Base-by-base conservation (phyloP, 2,113 vertebrate genomes). In the Phylloscopus trochiloides region DNA sequence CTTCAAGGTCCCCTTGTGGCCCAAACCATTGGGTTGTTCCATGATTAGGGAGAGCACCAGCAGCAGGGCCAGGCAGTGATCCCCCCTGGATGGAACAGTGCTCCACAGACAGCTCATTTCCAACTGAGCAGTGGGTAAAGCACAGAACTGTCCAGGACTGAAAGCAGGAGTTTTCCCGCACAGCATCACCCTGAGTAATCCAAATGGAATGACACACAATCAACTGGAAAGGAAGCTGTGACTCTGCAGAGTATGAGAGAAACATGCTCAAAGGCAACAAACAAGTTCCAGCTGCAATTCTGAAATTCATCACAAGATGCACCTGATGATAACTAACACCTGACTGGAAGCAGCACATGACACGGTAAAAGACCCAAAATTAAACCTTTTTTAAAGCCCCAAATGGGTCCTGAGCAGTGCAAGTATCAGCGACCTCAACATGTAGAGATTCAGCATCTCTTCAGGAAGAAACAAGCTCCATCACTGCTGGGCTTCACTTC, bases 21-120 rank as follows among this genome's bases (percentile, higher is more conserved):
- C 58, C 58, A 50, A 79, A 42, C 11, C 66, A 12, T 2, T 14
- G 17, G 4, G 16, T 17, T 16, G 42, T 5, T 48, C 50, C 42
- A 26, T 10, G 12, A 36, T 6, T 6, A 22, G 26, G 31, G 32
- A 36, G 24, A 72, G 10, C 1, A 0, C 0, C n/a, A 70, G 21
- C 88, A 91, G 50, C 52, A 72, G 47, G 32, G 12, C 14, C 0
- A 1, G 59, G 15, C 26, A 59, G 50, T 5, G 29, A 28, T 12
- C 28, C 62, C 50, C 26, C 38, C 38, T n/a, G 17, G 47, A 10
- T 32, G 8, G n/a, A 71, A 58, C 0, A 1, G 2, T 24, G 66
- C 79, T 71, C 66, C 75, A 48, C 38, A 10, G 31, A 24, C 43
- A n/a, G 14, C 31, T 54, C 25, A 11, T 19, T 68, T n/a, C 25